phyloP scores from a whole-genome alignment of 2,888 invertebrate species.

The Deilephila porcellus region DNA sequence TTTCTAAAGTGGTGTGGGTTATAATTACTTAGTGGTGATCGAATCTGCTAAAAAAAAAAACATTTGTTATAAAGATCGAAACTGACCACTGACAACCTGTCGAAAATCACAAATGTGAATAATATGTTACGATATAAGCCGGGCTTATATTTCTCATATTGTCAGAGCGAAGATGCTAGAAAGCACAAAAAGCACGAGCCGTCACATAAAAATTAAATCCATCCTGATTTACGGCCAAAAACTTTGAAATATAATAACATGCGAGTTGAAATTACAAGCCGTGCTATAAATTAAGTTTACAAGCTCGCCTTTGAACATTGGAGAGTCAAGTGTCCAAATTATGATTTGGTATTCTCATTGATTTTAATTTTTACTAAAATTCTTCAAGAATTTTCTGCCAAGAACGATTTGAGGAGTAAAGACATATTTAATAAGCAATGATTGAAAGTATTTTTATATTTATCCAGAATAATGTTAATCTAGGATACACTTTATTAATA shows the following conservation, averaged over 20 bases:
- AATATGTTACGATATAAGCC: background rate
- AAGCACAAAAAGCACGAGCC: conserved; percentile 51
- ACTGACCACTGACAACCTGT: background rate
- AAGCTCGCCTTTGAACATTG: conserved; percentile 48
- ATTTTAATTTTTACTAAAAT: conserved; percentile 39
- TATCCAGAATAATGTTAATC: no score
- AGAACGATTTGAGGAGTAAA: background rate
- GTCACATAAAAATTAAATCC: conserved; percentile 79
- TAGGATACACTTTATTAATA: no score
- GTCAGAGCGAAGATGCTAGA: background rate
- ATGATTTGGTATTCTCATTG: conserved; percentile 55
- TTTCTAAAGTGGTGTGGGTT: no score
- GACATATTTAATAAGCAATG: no score
- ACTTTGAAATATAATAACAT: conserved; percentile 81
- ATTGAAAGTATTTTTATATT: background rate
- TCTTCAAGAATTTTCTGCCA: conserved; percentile 40
- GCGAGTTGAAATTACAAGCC: conserved; percentile 71
- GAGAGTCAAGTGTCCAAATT: conserved; percentile 55
- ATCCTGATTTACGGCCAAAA: conserved; percentile 72
- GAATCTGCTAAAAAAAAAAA: no score
- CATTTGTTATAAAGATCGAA: no score
- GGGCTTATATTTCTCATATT: background rate
- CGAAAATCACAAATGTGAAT: background rate
- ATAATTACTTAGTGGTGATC: no score
- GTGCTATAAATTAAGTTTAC: conserved; percentile 73